Evolutionary conservation across 1,140 invertebrate genomes (phyloP).

Genomic region (Diprion similis): DNA sequence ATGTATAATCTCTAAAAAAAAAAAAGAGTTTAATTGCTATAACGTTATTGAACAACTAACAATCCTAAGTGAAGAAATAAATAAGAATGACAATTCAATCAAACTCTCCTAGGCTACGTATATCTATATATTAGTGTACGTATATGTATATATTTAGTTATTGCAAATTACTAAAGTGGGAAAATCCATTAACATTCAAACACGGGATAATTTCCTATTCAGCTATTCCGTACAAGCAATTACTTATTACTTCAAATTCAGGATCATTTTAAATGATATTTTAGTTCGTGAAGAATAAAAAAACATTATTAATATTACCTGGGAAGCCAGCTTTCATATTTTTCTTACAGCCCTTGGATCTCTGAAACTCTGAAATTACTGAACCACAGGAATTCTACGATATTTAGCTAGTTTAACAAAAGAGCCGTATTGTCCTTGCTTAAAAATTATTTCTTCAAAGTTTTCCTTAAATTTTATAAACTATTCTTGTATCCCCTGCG

Average conservation of each 20-base stretch:
- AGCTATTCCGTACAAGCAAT: no score
- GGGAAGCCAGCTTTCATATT: not conserved
- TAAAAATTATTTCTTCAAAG: constrained; percentile 20
- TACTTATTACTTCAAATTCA: no score
- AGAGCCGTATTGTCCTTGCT: constrained; percentile 51
- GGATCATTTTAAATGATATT: no score
- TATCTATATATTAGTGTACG: not conserved
- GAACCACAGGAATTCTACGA: constrained; percentile 5
- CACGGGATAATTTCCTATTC: no score
- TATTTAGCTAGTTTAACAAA: constrained; percentile 28
- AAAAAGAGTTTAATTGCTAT: not conserved
- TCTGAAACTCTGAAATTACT: not conserved
- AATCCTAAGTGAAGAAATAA: not conserved
- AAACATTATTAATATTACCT: no score
- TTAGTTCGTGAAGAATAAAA: no score
- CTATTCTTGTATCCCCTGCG: not conserved
- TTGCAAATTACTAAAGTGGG: not conserved
- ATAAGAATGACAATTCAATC: no score
- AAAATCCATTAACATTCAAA: no score
- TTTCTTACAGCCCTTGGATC: not conserved
- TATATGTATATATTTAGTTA: not conserved
- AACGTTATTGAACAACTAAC: not conserved
- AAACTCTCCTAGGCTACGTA: no score
- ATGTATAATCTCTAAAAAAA: not conserved
- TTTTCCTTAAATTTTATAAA: not conserved